Conservation (phyloP, 2,113 vertebrate species). For the Psittacula cyanocephala region DNA sequence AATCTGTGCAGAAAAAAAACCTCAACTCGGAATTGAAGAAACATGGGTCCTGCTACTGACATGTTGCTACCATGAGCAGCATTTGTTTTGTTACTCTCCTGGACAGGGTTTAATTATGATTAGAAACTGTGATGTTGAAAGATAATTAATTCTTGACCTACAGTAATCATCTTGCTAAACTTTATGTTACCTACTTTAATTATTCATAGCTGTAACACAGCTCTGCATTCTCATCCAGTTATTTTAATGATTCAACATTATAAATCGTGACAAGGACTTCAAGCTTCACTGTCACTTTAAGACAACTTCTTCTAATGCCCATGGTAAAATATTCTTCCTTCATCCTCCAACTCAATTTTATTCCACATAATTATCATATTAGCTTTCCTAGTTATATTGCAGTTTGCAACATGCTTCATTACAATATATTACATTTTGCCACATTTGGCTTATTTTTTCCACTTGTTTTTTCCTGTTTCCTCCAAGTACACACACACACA, state of each 20-base stretch:
- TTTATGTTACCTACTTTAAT: not conserved
- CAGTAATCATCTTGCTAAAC: not conserved
- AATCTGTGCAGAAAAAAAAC: not conserved
- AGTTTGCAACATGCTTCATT: not conserved
- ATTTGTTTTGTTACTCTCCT: not conserved
- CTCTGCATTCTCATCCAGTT: not conserved
- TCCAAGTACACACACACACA: not conserved
- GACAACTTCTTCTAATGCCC: not conserved
- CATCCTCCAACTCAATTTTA: not conserved
- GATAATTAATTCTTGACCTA: slow-evolving; percentile 23
- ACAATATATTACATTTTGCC: not conserved
- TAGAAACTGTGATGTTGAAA: not conserved
- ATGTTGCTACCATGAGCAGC: not conserved
- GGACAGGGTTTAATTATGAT: not conserved
- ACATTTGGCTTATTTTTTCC: not conserved
- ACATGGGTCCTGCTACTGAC: not conserved
- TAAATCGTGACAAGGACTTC: not conserved
- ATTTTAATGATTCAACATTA: not conserved
- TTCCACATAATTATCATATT: not conserved
- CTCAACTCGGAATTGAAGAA: not conserved
- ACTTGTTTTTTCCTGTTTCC: not conserved
- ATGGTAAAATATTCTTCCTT: not conserved
- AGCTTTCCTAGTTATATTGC: not conserved
- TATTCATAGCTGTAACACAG: not conserved
- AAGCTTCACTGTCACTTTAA: not conserved